A percentile compares a stretch with the other conserved stretches of the same genome.
phyloP scores from a whole-genome alignment of 2,888 invertebrate genomes.

The Shargacucullia verbasci region DNA sequence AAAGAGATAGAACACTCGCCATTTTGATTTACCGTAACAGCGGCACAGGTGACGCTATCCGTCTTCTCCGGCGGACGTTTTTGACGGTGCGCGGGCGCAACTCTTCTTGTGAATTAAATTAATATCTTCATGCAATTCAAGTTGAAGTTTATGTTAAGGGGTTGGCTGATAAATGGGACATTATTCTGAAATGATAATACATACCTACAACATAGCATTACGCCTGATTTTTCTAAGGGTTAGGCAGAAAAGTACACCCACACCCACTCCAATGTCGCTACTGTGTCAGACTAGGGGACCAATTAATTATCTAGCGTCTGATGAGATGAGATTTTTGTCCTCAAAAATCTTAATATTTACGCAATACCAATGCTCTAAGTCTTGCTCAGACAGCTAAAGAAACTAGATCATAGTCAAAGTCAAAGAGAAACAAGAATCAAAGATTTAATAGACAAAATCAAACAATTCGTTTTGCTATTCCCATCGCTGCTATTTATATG shows the following conservation, averaged over 20 bases:
- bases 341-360: too few relatives aligned
- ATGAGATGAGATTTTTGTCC: too few relatives aligned
- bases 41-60: conserved; percentile 71
- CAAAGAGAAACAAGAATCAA: background rate
- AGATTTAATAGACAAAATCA: conserved; percentile 9
- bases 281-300: too few relatives aligned
- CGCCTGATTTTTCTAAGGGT: too few relatives aligned
- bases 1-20: conserved; percentile 58
- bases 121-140: conserved; percentile 22
- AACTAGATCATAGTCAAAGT: too few relatives aligned
- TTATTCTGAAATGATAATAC: too few relatives aligned
- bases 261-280: too few relatives aligned
- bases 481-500: conserved; percentile 28
- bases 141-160: conserved; percentile 22
- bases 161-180: conserved; percentile 1
- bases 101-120: conserved; percentile 32
- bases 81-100: conserved; percentile 52
- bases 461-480: conserved; percentile 32
- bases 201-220: too few relatives aligned
- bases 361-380: too few relatives aligned
- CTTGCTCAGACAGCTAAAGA: too few relatives aligned
- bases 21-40: conserved; percentile 76
- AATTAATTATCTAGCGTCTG: too few relatives aligned
- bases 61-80: conserved; percentile 64
- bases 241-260: too few relatives aligned